These are phyloP conservation scores for Agrochola macilenta DNA, from an alignment of 2,888 invertebrate species.

Conservation along the genomic window DNA sequence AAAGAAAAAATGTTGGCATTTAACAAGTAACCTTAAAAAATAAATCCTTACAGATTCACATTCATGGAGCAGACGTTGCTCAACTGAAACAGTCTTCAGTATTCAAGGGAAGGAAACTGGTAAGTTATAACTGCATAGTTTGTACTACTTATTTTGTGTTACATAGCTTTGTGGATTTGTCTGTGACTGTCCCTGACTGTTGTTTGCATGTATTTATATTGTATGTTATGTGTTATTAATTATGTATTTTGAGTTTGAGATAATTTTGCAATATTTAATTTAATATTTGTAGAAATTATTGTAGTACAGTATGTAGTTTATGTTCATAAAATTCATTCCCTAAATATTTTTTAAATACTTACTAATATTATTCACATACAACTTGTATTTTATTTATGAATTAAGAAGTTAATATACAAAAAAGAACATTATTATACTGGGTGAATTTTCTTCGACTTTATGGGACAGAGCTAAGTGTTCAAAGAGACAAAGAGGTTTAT, in stretches of 20 bases:
- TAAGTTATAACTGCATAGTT: conserved; percentile 73
- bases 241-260: background rate
- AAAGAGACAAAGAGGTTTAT: background rate
- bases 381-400: background rate
- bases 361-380: background rate
- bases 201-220: conserved; percentile 40
- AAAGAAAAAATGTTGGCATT: too few species aligned
- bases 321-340: background rate
- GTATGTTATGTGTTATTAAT: background rate
- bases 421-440: background rate
- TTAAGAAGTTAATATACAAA: background rate
- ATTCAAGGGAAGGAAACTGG: conserved; percentile 93
- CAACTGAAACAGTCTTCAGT: conserved; percentile 91
- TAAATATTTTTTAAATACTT: background rate
- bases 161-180: background rate
- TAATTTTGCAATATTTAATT: conserved; percentile 1
- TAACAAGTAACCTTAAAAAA: background rate
- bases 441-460: background rate
- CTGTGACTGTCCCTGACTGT: conserved; percentile 11
- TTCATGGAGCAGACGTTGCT: conserved; percentile 83
- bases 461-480: background rate
- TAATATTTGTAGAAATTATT: background rate
- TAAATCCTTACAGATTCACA: conserved; percentile 72
- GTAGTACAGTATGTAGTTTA: background rate
- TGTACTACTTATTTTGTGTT: background rate